phyloP scores from a whole-genome alignment of 2,797 vertebrate species.

The Rousettus madagascariensis region DNA sequence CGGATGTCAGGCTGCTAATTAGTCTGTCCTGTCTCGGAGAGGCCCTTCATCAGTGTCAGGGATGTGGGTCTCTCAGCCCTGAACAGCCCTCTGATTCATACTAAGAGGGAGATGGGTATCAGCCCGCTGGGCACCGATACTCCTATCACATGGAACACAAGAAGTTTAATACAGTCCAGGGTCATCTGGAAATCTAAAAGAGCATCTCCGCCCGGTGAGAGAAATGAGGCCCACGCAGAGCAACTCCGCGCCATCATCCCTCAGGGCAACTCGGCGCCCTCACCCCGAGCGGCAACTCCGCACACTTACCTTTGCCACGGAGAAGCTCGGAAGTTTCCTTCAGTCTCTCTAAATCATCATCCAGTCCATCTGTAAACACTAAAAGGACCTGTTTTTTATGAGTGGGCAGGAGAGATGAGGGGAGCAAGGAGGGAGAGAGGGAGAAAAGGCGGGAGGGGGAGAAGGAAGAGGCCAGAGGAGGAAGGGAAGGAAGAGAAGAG shows the following conservation, averaged over 20 bases:
- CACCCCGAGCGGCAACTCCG: accelerated
- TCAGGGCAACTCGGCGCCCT: no score
- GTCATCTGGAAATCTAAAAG: background rate
- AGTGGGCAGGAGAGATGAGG: background rate
- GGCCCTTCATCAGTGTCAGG: background rate
- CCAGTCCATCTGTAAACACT: conserved; percentile 92
- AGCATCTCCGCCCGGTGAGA: background rate
- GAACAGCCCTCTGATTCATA: background rate
- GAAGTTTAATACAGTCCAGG: background rate
- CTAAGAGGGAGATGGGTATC: background rate
- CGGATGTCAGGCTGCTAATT: background rate
- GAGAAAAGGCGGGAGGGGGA: no score
- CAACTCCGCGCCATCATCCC: no score
- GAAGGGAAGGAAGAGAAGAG: background rate
- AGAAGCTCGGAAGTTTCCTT: conserved; percentile 83
- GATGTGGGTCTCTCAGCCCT: background rate
- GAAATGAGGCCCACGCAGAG: background rate
- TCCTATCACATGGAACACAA: background rate
- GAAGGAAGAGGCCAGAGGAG: background rate
- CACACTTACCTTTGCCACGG: conserved; percentile 79
- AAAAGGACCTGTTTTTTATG: conserved; percentile 86
- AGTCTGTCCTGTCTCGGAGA: background rate
- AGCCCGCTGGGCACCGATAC: background rate
- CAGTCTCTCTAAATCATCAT: conserved; percentile 85
- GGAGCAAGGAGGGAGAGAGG: background rate